phyloP scores from a whole-genome alignment of 2,888 invertebrate genomes.

The Apamea crenata region DNA sequence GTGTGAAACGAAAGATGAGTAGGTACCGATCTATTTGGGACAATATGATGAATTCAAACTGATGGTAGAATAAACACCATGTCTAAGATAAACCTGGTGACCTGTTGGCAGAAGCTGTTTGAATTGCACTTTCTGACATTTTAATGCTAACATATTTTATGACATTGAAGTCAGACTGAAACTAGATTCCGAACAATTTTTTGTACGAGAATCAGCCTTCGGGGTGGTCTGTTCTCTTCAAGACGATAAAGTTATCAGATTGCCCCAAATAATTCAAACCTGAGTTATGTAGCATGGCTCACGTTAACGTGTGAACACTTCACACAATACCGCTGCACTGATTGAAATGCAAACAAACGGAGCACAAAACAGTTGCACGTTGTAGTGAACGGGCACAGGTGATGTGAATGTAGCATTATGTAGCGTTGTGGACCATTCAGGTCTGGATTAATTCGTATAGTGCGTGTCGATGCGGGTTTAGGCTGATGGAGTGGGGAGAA shows the following conservation, averaged over 20 bases:
- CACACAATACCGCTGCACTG: conserved; percentile 16
- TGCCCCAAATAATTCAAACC: background rate
- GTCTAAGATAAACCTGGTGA: no score
- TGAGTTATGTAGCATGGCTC: background rate
- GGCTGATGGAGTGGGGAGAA: background rate
- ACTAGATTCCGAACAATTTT: background rate
- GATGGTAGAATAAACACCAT: background rate
- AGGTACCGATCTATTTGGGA: background rate
- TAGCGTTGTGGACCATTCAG: conserved; percentile 1
- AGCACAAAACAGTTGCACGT: conserved; percentile 38
- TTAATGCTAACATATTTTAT: background rate
- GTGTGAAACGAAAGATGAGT: background rate
- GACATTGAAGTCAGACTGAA: background rate
- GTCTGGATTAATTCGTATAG: background rate
- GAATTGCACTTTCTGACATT: background rate
- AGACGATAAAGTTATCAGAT: background rate
- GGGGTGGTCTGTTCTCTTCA: background rate
- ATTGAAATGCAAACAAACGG: conserved; percentile 44
- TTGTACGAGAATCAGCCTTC: background rate
- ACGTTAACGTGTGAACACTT: conserved; percentile 36
- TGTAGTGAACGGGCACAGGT: conserved; percentile 29
- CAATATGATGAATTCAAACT: background rate
- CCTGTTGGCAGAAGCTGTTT: no score
- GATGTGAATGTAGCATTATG: conserved; percentile 3
- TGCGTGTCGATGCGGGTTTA: background rate